phyloP scores from a whole-genome alignment of 92 coral and sea anemone genomes.

The Zoanthus sansibaricus region DNA sequence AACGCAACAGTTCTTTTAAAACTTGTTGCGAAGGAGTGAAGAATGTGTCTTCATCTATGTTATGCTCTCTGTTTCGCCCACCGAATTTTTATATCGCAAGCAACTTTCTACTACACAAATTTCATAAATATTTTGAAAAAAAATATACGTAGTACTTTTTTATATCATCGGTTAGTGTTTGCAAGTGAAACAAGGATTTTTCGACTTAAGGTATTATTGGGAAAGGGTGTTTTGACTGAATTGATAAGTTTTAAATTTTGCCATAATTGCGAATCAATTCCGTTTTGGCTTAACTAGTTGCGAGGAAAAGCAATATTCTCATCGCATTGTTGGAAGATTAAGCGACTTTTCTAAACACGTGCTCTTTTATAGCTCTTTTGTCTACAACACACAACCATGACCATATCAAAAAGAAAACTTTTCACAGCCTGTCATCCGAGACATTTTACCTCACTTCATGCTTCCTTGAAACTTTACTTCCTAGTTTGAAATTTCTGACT shows the following conservation, averaged over 20 bases:
- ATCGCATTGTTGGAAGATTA: not conserved
- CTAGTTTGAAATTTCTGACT: not conserved
- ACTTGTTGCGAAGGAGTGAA: too few relatives aligned
- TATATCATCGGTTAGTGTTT: too few relatives aligned
- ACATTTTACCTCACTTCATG: not conserved
- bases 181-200: not conserved
- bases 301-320: not conserved
- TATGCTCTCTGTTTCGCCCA: too few relatives aligned
- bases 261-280: constrained; percentile 14
- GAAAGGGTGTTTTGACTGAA: not conserved
- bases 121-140: too few relatives aligned
- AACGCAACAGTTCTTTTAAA: too few relatives aligned
- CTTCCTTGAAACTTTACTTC: not conserved
- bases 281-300: not conserved
- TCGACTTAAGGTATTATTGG: too few relatives aligned
- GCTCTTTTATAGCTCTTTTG: constrained; percentile 30
- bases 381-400: not conserved
- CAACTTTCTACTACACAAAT: too few relatives aligned
- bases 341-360: constrained; percentile 37
- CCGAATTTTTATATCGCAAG: too few relatives aligned
- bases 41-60: too few relatives aligned
- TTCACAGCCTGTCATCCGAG: not conserved
- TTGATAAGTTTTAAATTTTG: not conserved
- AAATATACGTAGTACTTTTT: too few relatives aligned
- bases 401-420: not conserved